Base-by-base conservation (phyloP, 1,140 invertebrate species). In the Vanessa tameamea region DNA sequence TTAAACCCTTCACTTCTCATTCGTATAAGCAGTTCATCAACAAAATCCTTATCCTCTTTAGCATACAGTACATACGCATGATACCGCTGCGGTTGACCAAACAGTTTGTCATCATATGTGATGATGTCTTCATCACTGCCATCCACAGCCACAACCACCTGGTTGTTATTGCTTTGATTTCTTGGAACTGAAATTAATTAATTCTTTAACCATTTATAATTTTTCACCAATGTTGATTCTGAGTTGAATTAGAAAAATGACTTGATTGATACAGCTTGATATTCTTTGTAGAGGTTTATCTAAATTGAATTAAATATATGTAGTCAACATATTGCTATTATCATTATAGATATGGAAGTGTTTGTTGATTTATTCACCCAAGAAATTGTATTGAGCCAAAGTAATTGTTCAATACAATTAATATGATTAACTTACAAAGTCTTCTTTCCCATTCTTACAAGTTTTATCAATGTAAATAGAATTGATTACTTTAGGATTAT, bases 31-130 rank as follows among this genome's bases (percentile, higher is more conserved):
- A 91, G 72, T 7, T 86, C 75, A 50, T 88, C 81, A 1, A 90
- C 87, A 78, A 91, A 91, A 0, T 75, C 69, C 20, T 78, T 84
- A 51, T 91, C 89, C 4, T 84, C 80, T 47, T 79, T 76, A 7
- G 88, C 86, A 51, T 83, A 88, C 20, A 91, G 64, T 9, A 91
- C 86, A 75, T 85, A 88, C 2, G 88, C 89, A 69, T 91, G 80
- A 37, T 91, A 91, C 13, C 75, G 72, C 64, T 89, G 84, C 2
- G 87, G 85, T 11, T 72, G 63, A 0, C 86, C 85, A 20, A 72
- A 73, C 37, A 74, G 65, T n/a, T 76, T 76, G 20, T 91, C 89
- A 37, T 91, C 85, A 59, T 79, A 79, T 15, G 89, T 91, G 23
- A 91, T 83, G 3, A 87, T 69, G 12, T 82, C 73, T 31, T 83